Conservation (phyloP, 2,888 invertebrate genomes). For the Plusia festucae region DNA sequence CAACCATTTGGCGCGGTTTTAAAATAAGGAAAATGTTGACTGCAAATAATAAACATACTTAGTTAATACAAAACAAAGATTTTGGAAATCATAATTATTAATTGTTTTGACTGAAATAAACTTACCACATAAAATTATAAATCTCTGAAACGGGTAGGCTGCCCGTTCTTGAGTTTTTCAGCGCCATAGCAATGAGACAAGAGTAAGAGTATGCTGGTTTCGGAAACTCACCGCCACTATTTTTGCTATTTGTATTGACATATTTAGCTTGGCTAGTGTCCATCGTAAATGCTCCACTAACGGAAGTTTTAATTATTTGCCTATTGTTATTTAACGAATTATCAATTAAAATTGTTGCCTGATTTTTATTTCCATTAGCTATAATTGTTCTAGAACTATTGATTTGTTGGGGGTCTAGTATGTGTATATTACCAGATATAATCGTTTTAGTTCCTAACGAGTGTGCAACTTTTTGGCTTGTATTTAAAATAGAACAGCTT, state of each 20-base stretch:
- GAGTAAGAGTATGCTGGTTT: constrained; percentile 99
- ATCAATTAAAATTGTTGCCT: constrained; percentile 86
- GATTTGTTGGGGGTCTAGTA: constrained; percentile 83
- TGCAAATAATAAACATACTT: constrained; percentile 79
- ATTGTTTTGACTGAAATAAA: constrained; percentile 51
- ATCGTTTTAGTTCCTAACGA: constrained; percentile 86
- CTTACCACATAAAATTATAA: constrained; percentile 99
- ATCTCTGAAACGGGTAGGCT: constrained; percentile 99
- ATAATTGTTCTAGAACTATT: constrained; percentile 85
- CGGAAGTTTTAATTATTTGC: constrained; percentile 86
- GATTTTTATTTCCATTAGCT: constrained; percentile 83
- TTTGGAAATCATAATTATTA: background rate
- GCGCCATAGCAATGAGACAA: constrained; percentile 98
- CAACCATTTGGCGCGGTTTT: constrained; percentile 99
- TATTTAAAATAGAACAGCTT: constrained; percentile 85
- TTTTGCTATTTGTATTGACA: constrained; percentile 78
- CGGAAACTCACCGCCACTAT: constrained; percentile 92
- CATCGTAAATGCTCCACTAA: constrained; percentile 78
- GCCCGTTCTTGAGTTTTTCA: constrained; percentile 98
- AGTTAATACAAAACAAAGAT: constrained; percentile 9
- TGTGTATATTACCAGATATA: constrained; percentile 88
- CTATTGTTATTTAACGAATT: constrained; percentile 85
- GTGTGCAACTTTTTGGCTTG: constrained; percentile 82
- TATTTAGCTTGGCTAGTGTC: constrained; percentile 84
- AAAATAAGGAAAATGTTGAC: constrained; percentile 99